Percentiles rank a stretch among this genome's conserved stretches.
Evolutionary conservation across 2,797 vertebrate genomes (phyloP).

Genomic region (Microhierax caerulescens): DNA sequence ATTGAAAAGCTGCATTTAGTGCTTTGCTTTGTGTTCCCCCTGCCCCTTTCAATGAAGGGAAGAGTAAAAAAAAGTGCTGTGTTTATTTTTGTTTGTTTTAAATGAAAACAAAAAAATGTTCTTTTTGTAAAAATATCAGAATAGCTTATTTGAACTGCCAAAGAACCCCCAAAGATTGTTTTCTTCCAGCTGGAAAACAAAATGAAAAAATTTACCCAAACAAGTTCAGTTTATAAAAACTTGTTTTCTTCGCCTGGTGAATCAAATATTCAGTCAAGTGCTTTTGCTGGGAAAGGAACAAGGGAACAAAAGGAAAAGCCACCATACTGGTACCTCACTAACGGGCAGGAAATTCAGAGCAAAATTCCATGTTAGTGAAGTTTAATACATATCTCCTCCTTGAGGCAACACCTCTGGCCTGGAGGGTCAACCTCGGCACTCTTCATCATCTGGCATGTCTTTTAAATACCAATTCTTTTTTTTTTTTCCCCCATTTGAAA

Average conservation of each 20-base stretch:
- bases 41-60: not conserved
- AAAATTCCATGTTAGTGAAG: not conserved
- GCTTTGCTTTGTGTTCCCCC: not conserved
- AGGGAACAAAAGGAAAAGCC: not conserved
- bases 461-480: not conserved
- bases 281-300: not conserved
- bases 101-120: not conserved
- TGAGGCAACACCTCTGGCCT: not conserved
- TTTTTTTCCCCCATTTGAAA: accelerated
- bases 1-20: not conserved
- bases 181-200: not conserved
- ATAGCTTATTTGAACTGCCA: not conserved
- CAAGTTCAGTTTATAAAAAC: not conserved
- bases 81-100: accelerated
- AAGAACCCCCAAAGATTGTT: not conserved
- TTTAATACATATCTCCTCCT: conserved; percentile 3
- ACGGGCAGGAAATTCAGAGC: not conserved
- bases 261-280: not conserved
- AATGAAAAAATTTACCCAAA: not conserved
- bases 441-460: not conserved
- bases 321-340: not conserved
- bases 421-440: not conserved
- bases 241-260: not conserved
- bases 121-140: not conserved
- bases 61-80: not conserved